Base-by-base conservation (phyloP, 1,140 invertebrate species). In the Philotrypesis tridentata region DNA sequence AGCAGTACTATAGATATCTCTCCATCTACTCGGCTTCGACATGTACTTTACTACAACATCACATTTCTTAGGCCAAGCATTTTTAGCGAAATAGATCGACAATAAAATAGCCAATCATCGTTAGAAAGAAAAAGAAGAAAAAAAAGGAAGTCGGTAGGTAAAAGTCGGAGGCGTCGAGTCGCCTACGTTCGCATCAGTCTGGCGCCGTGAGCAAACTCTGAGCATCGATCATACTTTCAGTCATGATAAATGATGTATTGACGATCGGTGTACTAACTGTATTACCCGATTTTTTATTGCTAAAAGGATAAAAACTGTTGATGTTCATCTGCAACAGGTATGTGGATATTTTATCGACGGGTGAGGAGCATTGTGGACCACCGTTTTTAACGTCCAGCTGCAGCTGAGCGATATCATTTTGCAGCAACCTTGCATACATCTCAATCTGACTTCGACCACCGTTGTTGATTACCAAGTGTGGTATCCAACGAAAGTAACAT, bases 401-500 rank as follows among this genome's bases (percentile, higher is more conserved):
- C 80, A 94, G 82, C 82, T 92, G 92, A 40, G 92, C 91, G n/a
- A 94, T 93, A 55, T 94, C 93, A 60, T 93, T 93, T 6, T 93
- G 89, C 29, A 95, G 82, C 33, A 94, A 86, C 68, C 94, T 91
- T 74, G 92, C 90, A 72, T 90, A 93, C 23, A 95, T 89, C 87
- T 96, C 95, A 12, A 95, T 90, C 81, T 95, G 94, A 37, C 95
- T 94, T 79, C 90, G 91, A 0, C 96, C 96, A 65, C 96, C 96
- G 79, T 94, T 95, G 6, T 94, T 93, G 68, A 97, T 96, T 89
- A 98, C 96, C 0, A 97, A 92, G 14, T 96, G 93, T 7, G 95
- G 94, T 87, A 97, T 93, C 96, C 97, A 98, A 2, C 97, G 94
- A 85, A 96, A 95, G 91, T 97, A 98, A 91, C 96, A 98, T 87